Base-by-base conservation (phyloP, 2,888 invertebrate genomes). In the Clepsis dumicolana region DNA sequence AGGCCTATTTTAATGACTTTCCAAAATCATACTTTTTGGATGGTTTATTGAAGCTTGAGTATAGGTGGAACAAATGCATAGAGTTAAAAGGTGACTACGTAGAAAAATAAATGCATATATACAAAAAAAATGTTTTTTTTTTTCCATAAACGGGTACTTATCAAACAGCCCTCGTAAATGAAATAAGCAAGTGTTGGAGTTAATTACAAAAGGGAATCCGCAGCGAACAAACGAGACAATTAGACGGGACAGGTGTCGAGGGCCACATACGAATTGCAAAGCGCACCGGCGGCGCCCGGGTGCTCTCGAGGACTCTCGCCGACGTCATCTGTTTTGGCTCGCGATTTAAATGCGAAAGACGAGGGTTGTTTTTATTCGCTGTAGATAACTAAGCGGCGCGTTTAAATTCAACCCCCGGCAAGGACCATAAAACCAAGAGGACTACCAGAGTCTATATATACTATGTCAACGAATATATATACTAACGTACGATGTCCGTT, bases 281-380 rank as follows among this genome's bases (percentile, higher is more conserved):
- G 72, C 75, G 75, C 71, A 57, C 70, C 70, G 72, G n/a, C 61
- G 32, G 16, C 44, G 29, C 21, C 16, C n/a, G n/a, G n/a, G n/a
- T n/a, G 54, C 18, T n/a, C 61, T 71, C 73, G 77, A 75, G 79
- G 77, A 72, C 77, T 75, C 77, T 79, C 77, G 60, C 72, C n/a
- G 75, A 83, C 83, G 84, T 84, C 85, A 79, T 88, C 87, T 85
- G 86, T 83, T 84, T 80, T 83, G 84, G 74, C 77, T 79, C 79
- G 48, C 75, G 73, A 85, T 86, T 83, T 80, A 82, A 87, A 85
- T 85, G 78, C 79, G 79, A 80, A 80, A 80, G 75, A 76, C 71
- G 57, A 53, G 59, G 59, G 63, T 41, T 35, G 61, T 66, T 65
- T 52, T 65, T 53, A 50, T 21, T 25, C n/a, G 27, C 35, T 25